Evolutionary conservation across 2,888 invertebrate species (phyloP), one percentile per base, ranked within the genome.

Genomic region (Abrostola triplasia): DNA sequence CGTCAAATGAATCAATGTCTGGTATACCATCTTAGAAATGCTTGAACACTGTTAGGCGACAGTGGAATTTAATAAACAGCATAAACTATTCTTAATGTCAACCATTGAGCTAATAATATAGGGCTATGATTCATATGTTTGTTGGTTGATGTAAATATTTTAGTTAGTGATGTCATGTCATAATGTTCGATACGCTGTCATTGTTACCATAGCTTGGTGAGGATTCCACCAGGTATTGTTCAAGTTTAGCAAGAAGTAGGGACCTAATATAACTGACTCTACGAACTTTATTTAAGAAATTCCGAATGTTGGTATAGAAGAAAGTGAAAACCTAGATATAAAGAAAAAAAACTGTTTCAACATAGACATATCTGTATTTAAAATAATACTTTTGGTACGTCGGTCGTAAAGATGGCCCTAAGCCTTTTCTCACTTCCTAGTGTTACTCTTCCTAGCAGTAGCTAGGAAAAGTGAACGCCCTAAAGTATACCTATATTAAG

Each of bases 121-220:
- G 76, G 51, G 65, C 60, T 66, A 40, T 81, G 77, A 77, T 58
- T 83, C 76, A 82, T 50, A 59, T 70, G 70, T 70, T 79, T 72
- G 63, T 64, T 61, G 13, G 36, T 48, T 49, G 65, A 52, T 56
- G 74, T 79, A 74, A 79, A 81, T 80, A 80, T 79, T 80, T 69
- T 76, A 77, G 73, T 74, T 73, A 65, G 52, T 83, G 84, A 84
- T 84, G 81, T 82, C 84, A 83, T 64, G 81, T 82, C 84, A 83
- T 64, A 11, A 67, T 55, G n/a, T 11, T 37, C 51, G 36, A 36
- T 64, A 53, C 11, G 48, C 37, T 40, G 54, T 73, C 74, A 73
- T 73, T 73, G 73, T 73, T 62, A 57, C 67, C 35, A 49, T n/a
- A 47, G 50, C 5, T 37, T 48, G 24, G 11, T 5, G 10, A 55